phyloP scores from a whole-genome alignment of 2,797 vertebrate species.

The Melanotaenia pygmaea region DNA sequence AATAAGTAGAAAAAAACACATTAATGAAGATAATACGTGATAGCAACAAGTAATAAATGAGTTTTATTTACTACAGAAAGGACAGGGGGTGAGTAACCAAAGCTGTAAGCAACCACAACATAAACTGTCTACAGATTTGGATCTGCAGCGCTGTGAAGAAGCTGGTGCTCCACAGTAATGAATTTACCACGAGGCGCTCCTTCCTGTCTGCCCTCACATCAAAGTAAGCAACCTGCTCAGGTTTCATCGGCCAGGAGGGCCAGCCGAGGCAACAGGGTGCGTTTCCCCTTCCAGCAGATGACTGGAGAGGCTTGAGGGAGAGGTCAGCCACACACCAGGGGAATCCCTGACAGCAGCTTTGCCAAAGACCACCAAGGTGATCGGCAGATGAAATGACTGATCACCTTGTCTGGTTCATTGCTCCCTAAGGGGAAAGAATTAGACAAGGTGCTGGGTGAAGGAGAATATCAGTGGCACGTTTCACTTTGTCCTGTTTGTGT shows the following conservation, averaged over 20 bases:
- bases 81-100: neutral
- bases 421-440: constrained; percentile 40
- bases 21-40: neutral
- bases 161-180: constrained; percentile 58
- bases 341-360: constrained; percentile 68
- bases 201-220: constrained; percentile 62
- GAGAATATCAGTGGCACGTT: constrained; percentile 32
- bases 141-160: constrained; percentile 40
- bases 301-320: constrained; percentile 65
- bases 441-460: constrained; percentile 38
- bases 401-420: constrained; percentile 57
- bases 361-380: constrained; percentile 80
- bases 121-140: neutral
- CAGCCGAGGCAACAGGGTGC: constrained; percentile 58
- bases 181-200: constrained; percentile 64
- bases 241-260: constrained; percentile 71
- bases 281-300: constrained; percentile 77
- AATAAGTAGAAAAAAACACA: neutral
- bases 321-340: constrained; percentile 71
- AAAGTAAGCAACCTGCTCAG: constrained; percentile 65
- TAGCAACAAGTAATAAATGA: neutral
- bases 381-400: constrained; percentile 62
- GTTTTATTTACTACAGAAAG: neutral
- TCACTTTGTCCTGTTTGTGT: constrained; percentile 44
- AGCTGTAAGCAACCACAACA: neutral